Evolutionary conservation across 2,888 invertebrate genomes (phyloP), one percentile per base, ranked within the genome.

Genomic region (Noctua janthe): DNA sequence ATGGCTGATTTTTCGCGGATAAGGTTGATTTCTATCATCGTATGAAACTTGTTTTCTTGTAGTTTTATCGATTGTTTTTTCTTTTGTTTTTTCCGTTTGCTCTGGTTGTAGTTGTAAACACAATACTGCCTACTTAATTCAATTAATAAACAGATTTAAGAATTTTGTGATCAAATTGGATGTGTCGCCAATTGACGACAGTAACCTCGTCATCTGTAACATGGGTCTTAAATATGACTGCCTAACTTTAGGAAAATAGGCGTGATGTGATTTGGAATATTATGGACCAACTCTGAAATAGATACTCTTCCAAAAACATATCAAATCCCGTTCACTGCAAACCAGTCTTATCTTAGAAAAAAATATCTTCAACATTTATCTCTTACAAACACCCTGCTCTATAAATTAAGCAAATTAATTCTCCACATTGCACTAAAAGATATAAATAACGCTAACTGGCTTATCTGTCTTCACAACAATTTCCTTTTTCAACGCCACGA

Each of bases 401-500:
- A 86, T 85, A 87, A 85, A 86, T 85, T 82, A 85, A 87, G 82
- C 80, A 87, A 79, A 86, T 85, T 85, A 85, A 85, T 86, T 86
- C 88, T 47, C 83, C 71, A 64, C 80, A 81, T 43, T 73, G 85
- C 47, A 84, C 84, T 87, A 86, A 86, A 84, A 87, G 84, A 74
- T 82, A 88, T 85, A 84, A 87, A 88, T 87, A 78, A 89, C 77
- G 23, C 75, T 78, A 86, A 76, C 82, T 72, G 66, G 78, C 79
- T 80, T 85, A 84, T 88, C 87, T 86, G 83, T 88, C 86, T 85
- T 74, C 71, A 78, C 79, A 81, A 78, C 81, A 83, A 83, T 87
- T 90, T 86, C 90, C 88, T 90, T 90, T 88, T 88, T 89, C 85
- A 86, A 78, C 75, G 82, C 87, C 71, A 86, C 70, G 82, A 87